Base-by-base conservation (phyloP, 1,140 invertebrate genomes). In the Aporrectodea caliginosa region DNA sequence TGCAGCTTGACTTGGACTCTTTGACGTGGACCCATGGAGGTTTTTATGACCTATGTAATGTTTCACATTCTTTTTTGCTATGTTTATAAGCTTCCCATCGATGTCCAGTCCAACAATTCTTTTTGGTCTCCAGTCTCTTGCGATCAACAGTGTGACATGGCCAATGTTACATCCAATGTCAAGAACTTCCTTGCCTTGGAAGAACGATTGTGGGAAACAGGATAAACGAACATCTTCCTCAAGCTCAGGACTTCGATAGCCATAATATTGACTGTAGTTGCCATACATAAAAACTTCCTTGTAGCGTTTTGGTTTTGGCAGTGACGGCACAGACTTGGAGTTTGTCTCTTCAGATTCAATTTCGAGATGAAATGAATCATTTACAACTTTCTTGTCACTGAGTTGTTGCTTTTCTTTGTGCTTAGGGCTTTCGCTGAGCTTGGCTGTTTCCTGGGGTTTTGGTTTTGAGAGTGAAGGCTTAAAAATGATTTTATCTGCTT, bases 81-180 rank as follows among this genome's bases (percentile, higher is more conserved):
- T 91, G 84, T 92, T 90, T 82, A 99, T 94, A 76, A 99, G 90
- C 79, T 93, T 92, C 35, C 92, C 89, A 90, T 99, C 98, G 84
- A 99, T 98, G 87, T 99, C 98, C 71, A 99, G 93, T 58, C 98
- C 98, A 58, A 95, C 91, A 78, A 98, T 93, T 83, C 92, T 93
- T 77, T 91, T 91, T 1, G 97, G 95, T 35, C 91, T 90, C 85
- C 95, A 93, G 84, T 96, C 93, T 81, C 93, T 90, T 0, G 95
- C 97, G 73, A 99, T 90, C 0, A 87, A 85, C 12, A 92, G 84
- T 1, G 97, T 97, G 72, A 99, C 91, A 86, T 97, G 94, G 1
- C 98, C 98, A 82, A 96, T 93, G 90, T 99, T 99, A 87, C 98
- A 99, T 14, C 98, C 98, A 85, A 99, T 95, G 85, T 99, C 98